Evolutionary conservation across 1,140 invertebrate genomes (phyloP), one percentile per base, ranked within the genome.

Genomic region (Drosophila yakuba): DNA sequence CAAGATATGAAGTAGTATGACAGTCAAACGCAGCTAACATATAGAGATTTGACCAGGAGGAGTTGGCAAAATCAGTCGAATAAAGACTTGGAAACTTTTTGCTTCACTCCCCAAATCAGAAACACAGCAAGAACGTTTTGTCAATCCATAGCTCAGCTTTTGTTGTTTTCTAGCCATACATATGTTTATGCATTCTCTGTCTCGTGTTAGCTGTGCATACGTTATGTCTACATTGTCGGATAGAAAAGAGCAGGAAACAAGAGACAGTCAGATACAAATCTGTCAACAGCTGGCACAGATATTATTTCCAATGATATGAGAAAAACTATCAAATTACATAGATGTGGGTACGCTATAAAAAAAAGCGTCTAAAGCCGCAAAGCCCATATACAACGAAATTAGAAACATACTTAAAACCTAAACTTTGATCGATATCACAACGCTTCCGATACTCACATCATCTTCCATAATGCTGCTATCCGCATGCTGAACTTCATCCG

Each of bases 381-480:
- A 76, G 68, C 63, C 54, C 68, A 76, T 68, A 61, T 63, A 61
- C 55, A 60, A 76, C 44, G 55, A 68, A 77, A 77, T 77, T 69
- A 64, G 48, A 45, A 75, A 63, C 78, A 81, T 88, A 85, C 81
- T 86, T 86, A 76, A 77, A 81, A 71, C 66, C 74, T 74, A 74
- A 85, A 72, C 67, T 62, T 78, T 51, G 64, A 62, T 68, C 61
- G 56, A 78, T 76, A 66, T 48, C 74, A 78, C 54, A 77, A 78
- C 55, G 43, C 20, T 20, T 36, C 36, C 45, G 35, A 23, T 57
- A 81, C 78, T 80, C 74, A 92, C 90, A 80, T 91, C 88, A 69
- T 92, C 90, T 50, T 92, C 91, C 90, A 92, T 90, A 45, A 92
- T 89, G 69, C 83, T 91, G 79, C 91, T 91, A 38, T 92, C 91